A percentile compares a stretch with the other conserved stretches of the same genome.
These are phyloP conservation scores for Zaprionus vittiger DNA, from an alignment of 1,140 invertebrate species.

Conservation along the genomic window DNA sequence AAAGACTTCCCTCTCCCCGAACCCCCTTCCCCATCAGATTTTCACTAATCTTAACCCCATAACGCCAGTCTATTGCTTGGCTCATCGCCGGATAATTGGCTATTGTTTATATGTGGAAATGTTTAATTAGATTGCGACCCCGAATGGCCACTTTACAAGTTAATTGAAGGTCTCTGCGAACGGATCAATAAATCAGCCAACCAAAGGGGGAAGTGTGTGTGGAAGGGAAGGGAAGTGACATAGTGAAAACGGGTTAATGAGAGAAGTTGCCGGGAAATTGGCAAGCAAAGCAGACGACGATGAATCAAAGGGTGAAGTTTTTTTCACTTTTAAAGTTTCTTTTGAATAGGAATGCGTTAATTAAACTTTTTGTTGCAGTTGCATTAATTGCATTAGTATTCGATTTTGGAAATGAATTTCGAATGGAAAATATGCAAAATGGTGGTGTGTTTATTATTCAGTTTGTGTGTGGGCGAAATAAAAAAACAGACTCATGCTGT, in stretches of 20 bases:
- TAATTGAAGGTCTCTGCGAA: conserved; percentile 14
- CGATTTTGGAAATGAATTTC: not conserved
- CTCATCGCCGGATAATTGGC: conserved; percentile 20
- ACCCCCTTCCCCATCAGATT: conserved; percentile 5
- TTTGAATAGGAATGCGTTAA: not conserved
- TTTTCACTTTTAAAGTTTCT: not conserved
- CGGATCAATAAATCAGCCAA: conserved; percentile 5
- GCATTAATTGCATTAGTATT: not conserved
- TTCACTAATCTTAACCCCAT: conserved; percentile 38
- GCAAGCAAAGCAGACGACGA: not conserved
- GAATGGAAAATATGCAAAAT: not conserved
- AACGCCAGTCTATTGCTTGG: not conserved
- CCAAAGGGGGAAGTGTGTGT: not conserved
- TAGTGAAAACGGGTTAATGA: conserved; percentile 20
- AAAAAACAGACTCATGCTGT: conserved; percentile 18
- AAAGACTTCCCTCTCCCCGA: conserved; percentile 16
- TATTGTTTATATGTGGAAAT: conserved; percentile 58
- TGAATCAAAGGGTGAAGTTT: not conserved
- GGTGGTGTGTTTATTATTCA: conserved; percentile 36
- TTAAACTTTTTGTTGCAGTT: conserved; percentile 2
- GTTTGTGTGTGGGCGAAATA: conserved; percentile 13
- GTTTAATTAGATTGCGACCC: conserved; percentile 55
- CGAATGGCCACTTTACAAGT: conserved; percentile 10
- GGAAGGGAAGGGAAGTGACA: not conserved
- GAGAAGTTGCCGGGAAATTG: not conserved